Evolutionary conservation across 2,113 vertebrate genomes (phyloP), one percentile per base, ranked within the genome.

Genomic region (Chlamydotis undulata): DNA sequence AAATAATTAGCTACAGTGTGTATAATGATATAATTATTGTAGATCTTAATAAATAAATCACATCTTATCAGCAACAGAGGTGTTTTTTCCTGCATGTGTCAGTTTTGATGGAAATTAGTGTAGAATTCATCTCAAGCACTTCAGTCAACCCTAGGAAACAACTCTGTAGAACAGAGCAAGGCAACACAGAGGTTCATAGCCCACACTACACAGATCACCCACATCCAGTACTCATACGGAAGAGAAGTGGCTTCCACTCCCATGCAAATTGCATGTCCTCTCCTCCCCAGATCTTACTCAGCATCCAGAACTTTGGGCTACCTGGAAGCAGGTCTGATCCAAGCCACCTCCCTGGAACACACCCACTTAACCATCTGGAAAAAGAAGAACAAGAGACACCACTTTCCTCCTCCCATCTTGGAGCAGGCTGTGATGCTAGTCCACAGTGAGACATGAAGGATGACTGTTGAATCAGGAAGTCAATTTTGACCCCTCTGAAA

Each of bases 41-140:
- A 92, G 50, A 35, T 88, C 31, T 84, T 90, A 61, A 89, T 80
- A 89, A 94, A 73, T 61, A 88, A 81, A 83, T 83, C 50, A 77
- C 24, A 78, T 45, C 52, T 65, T 75, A 53, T 39, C 43, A 87
- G 65, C 39, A 86, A 68, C 26, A 50, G 37, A 83, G 53, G 35
- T 49, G 33, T 47, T 18, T 93, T 80, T 56, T 60, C 64, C 70
- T 86, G 39, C 26, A 12, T 28, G 11, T 82, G 60, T 78, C 64
- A 85, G 35, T 65, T 92, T 71, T 77, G 63, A 52, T 70, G 37
- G 35, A 77, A 80, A 80, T 83, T 63, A 79, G 73, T 33, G 29
- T 23, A 86, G 56, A 94, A 57, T 47, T 75, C 6, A 50, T 29
- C 69, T 88, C 43, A 50, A 83, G 80, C 29, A 35, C 59, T 78